A percentile compares a stretch with the other conserved stretches of the same genome.
phyloP scores from a whole-genome alignment of 2,797 vertebrate genomes.

The Eremophila alpestris region DNA sequence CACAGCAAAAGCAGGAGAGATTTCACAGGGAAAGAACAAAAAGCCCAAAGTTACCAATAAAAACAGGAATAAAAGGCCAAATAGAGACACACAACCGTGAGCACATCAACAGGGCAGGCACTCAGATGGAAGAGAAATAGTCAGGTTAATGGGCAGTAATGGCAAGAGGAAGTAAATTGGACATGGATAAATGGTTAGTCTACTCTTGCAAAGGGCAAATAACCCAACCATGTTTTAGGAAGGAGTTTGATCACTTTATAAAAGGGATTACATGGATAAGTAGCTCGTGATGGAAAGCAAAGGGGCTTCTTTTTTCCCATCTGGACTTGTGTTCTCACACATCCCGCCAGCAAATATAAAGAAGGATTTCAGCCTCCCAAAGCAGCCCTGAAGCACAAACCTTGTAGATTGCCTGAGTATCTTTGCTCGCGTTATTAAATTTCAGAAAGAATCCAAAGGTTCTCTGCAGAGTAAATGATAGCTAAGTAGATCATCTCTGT shows the following conservation, averaged over 20 bases:
- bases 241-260: slow-evolving; percentile 49
- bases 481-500: slow-evolving; percentile 62
- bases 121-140: slow-evolving; percentile 13
- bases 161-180: slow-evolving; percentile 11
- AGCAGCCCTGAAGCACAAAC: slow-evolving; percentile 54
- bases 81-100: background rate
- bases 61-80: background rate
- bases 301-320: slow-evolving; percentile 5
- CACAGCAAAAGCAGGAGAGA: background rate
- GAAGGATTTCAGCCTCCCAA: slow-evolving; percentile 61
- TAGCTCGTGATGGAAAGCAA: slow-evolving; percentile 43
- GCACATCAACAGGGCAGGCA: background rate
- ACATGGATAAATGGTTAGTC: background rate
- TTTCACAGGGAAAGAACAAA: background rate
- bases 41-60: background rate
- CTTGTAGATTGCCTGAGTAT: slow-evolving; percentile 42
- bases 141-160: slow-evolving; percentile 32
- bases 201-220: slow-evolving; percentile 18
- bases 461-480: slow-evolving; percentile 66
- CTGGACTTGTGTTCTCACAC: background rate
- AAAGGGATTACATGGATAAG: slow-evolving; percentile 53
- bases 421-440: slow-evolving; percentile 37
- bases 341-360: slow-evolving; percentile 48
- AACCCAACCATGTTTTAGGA: slow-evolving; percentile 1
- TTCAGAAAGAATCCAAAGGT: slow-evolving; percentile 65